Conservation (phyloP, 1,140 invertebrate species). For the Drosophila persimilis region DNA sequence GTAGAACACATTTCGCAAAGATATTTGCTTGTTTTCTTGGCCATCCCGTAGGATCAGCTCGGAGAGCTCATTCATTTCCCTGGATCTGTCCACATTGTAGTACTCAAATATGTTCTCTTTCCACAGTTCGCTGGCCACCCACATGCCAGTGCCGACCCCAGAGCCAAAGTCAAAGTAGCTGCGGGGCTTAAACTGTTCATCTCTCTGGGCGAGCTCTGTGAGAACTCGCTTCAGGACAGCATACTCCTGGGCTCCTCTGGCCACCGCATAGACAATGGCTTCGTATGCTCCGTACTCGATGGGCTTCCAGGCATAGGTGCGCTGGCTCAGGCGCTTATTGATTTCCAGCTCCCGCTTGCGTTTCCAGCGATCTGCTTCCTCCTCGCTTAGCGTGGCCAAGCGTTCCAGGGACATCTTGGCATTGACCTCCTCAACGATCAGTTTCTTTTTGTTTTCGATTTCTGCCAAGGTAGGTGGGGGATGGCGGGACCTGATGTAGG, state of each 20-base stretch:
- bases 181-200: conserved; percentile 88
- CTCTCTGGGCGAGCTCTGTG: conserved; percentile 87
- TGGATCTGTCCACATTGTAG: conserved; percentile 91
- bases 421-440: conserved; percentile 68
- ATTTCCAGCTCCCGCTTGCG: conserved; percentile 77
- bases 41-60: conserved; percentile 88
- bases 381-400: conserved; percentile 46
- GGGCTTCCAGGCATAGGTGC: conserved; percentile 89
- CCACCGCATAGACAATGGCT: conserved; percentile 88
- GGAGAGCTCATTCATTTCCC: conserved; percentile 91
- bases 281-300: conserved; percentile 87
- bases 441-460: conserved; percentile 82
- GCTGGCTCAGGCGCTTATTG: conserved; percentile 83
- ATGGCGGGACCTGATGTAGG: conserved; percentile 86
- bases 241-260: conserved; percentile 89
- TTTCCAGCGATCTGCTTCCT: conserved; percentile 69
- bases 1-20: conserved; percentile 87
- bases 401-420: conserved; percentile 70
- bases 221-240: conserved; percentile 88
- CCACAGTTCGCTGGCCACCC: conserved; percentile 91
- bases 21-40: conserved; percentile 85
- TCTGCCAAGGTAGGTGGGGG: conserved; percentile 86
- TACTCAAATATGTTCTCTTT: conserved; percentile 89
- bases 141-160: conserved; percentile 92
- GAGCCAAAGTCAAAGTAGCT: conserved; percentile 96